These are phyloP conservation scores for Harpalus rubripes DNA, from an alignment of 2,888 invertebrate species.

Conservation along the genomic window DNA sequence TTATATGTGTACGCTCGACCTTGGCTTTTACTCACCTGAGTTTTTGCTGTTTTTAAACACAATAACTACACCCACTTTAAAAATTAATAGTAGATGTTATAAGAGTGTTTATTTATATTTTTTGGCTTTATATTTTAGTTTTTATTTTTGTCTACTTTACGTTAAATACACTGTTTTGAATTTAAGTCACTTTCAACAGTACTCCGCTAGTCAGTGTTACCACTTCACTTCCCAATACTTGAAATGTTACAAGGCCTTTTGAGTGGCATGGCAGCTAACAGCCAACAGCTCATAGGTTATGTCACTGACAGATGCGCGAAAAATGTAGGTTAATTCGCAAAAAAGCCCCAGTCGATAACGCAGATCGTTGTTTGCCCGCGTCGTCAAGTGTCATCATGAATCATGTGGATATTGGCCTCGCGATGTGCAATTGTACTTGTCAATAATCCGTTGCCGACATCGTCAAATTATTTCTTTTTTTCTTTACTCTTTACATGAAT, in stretches of 20 bases:
- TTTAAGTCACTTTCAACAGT: no score
- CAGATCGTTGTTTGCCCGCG: conserved; percentile 17
- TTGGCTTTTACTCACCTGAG: no score
- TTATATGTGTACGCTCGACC: no score
- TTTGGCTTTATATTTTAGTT: no score
- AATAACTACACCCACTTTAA: no score
- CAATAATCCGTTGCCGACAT: conserved; percentile 22
- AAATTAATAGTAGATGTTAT: no score
- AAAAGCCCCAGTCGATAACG: conserved; percentile 27
- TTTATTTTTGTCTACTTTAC: no score
- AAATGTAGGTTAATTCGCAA: conserved; percentile 50
- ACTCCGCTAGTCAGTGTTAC: no score
- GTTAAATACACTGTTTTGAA: no score
- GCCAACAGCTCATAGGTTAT: conserved; percentile 30
- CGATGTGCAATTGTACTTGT: conserved; percentile 32
- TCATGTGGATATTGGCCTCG: conserved; percentile 4
- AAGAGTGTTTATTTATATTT: no score
- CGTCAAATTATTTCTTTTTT: conserved; percentile 31
- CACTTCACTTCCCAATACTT: conserved; percentile 41
- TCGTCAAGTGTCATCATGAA: conserved; percentile 39
- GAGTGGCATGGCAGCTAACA: conserved; percentile 10
- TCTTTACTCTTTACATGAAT: background rate
- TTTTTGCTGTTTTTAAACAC: no score
- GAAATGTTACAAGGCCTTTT: conserved; percentile 32
- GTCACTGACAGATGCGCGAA: conserved; percentile 51